Conservation (phyloP, 37 sponge, comb jelly and placozoan genomes). For the Ephydatia muelleri region DNA sequence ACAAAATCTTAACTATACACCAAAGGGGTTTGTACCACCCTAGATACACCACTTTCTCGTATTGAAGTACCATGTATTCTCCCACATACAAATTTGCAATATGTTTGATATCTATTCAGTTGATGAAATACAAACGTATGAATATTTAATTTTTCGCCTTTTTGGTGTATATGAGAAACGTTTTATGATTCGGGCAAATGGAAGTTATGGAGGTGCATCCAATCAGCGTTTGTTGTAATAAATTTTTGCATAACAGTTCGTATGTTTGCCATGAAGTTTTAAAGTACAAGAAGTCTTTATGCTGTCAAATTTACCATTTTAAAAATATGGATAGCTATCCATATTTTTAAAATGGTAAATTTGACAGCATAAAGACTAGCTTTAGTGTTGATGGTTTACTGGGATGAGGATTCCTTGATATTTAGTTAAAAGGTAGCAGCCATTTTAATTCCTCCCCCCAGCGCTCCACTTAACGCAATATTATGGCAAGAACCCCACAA, state of each 20-base stretch:
- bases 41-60: background rate
- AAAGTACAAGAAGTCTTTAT: background rate
- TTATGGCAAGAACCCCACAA: slow-evolving; percentile 1
- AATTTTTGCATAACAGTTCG: too few species aligned
- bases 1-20: background rate
- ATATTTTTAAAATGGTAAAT: too few species aligned
- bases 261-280: slow-evolving; percentile 1
- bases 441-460: background rate
- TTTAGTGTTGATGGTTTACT: background rate
- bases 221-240: background rate
- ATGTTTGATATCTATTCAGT: slow-evolving; percentile 1
- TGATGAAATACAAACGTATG: background rate
- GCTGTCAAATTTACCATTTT: background rate
- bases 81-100: background rate
- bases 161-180: too few species aligned
- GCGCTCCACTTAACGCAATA: background rate
- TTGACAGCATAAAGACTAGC: too few species aligned
- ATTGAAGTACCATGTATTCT: slow-evolving; percentile 1
- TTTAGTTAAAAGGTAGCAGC: background rate
- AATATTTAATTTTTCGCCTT: too few species aligned
- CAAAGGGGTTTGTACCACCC: background rate
- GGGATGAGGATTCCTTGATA: slow-evolving; percentile 1
- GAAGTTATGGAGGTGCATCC: background rate
- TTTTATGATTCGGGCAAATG: background rate
- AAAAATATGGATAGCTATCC: background rate